Percentiles rank a stretch among this genome's conserved stretches.
Evolutionary conservation across 2,113 vertebrate genomes (phyloP).

Genomic region (Rhombomys opimus): DNA sequence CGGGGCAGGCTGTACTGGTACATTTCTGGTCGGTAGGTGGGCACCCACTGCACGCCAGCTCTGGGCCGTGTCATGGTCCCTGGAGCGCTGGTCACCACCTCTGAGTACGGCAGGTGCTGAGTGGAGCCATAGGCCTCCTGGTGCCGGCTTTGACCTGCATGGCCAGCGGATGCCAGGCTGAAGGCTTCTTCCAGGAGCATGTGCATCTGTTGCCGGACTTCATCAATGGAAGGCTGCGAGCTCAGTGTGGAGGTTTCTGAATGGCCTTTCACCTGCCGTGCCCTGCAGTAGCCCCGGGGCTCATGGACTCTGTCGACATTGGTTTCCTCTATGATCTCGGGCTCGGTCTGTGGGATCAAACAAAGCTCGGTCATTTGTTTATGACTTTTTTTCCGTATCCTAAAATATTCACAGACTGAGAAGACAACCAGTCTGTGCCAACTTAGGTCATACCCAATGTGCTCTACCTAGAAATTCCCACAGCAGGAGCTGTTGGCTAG

Average conservation of each 20-base stretch:
- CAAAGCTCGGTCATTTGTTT: slow-evolving; percentile 55
- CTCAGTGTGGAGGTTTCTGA: slow-evolving; percentile 98
- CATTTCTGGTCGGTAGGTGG: slow-evolving; percentile 94
- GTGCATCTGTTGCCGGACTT: slow-evolving; percentile 99
- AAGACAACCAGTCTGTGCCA: not conserved
- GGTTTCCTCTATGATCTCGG: slow-evolving; percentile 97
- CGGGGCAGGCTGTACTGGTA: slow-evolving; percentile 97
- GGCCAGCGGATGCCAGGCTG: slow-evolving; percentile 96
- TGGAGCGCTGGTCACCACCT: slow-evolving; percentile 96
- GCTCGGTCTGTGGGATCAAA: slow-evolving; percentile 92
- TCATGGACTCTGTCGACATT: slow-evolving; percentile 93
- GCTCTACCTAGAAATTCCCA: not conserved
- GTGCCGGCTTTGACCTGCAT: slow-evolving; percentile 91
- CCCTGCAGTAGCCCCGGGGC: slow-evolving; percentile 89
- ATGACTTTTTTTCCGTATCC: not conserved
- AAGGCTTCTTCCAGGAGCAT: slow-evolving; percentile 98
- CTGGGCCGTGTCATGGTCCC: slow-evolving; percentile 93
- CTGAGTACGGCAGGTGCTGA: slow-evolving; percentile 93
- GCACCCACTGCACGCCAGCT: slow-evolving; percentile 96
- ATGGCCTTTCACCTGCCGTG: slow-evolving; percentile 94
- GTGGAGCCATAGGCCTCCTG: slow-evolving; percentile 91
- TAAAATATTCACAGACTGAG: not conserved
- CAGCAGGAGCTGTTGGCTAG: not conserved
- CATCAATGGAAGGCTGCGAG: slow-evolving; percentile 99
- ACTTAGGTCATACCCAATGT: not conserved